These are phyloP conservation scores for Gulo gulo DNA, from an alignment of 2,113 vertebrate genomes.

Conservation along the genomic window DNA sequence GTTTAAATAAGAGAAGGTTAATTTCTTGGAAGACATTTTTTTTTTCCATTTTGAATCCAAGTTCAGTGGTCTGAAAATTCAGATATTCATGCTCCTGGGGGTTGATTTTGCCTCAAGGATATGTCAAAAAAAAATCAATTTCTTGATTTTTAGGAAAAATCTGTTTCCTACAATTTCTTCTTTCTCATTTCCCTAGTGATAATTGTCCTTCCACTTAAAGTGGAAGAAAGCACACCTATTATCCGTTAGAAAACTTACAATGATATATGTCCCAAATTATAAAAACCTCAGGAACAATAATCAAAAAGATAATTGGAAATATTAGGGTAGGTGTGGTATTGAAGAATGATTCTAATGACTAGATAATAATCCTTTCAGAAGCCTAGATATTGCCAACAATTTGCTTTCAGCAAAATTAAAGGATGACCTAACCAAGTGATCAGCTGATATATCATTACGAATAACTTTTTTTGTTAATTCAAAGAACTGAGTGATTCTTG, in stretches of 20 bases:
- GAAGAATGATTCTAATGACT: neutral
- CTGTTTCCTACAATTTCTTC: neutral
- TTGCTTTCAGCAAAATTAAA: constrained; percentile 19
- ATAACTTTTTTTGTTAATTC: neutral
- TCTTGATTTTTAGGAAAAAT: neutral
- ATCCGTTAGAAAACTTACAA: neutral
- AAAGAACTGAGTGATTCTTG: neutral
- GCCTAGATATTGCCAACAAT: neutral
- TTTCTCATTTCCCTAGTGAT: neutral
- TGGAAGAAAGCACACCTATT: neutral
- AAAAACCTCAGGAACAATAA: neutral
- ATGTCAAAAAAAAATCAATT: neutral
- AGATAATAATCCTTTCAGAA: neutral
- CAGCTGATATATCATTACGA: neutral
- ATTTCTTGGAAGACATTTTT: neutral
- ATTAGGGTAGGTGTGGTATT: neutral
- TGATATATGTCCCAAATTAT: neutral
- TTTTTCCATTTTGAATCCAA: neutral
- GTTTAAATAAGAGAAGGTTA: neutral
- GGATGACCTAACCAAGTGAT: neutral
- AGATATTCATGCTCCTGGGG: neutral
- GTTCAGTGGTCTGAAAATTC: neutral
- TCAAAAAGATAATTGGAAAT: constrained; percentile 7
- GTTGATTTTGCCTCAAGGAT: neutral
- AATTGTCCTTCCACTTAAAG: neutral